Base-by-base conservation (phyloP, 2,888 invertebrate genomes). In the Eremobia ochroleuca region DNA sequence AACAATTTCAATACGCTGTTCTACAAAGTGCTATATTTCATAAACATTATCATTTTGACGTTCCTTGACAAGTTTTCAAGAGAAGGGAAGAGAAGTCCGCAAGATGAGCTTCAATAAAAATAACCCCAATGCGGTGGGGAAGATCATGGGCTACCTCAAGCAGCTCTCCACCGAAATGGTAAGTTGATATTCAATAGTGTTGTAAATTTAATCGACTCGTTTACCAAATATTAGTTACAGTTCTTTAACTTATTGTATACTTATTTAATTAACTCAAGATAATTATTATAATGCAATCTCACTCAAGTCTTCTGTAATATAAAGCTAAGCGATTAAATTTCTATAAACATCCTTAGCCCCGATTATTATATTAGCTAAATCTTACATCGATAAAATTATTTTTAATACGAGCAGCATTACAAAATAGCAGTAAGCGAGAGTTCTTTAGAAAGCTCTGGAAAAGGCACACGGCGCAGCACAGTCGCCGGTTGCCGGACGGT, bases 51-150 rank as follows among this genome's bases (percentile, higher is more conserved):
- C 96, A 96, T 89, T 96, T 95, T 87, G 93, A 94, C 94, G 96
- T 96, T 91, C 95, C 95, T 90, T 95, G 96, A 95, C 90, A 88
- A 87, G 88, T 90, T 87, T 79, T 88, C 83, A 81, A 91, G 85
- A 67, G 75, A 87, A 81, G 65, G 81, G 84, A 83, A 79, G 82
- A 90, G 89, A 92, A 92, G 90, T 85, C 90, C 86, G 90, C 94
- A 96, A 95, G 92, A 97, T 97, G 97, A 97, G 97, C 90, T 97
- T 97, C 91, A 97, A 97, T 90, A 97, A 96, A 93, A 96, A 97
- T 87, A 97, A 96, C 91, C 96, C 97, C 90, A 96, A 96, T 88
- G 92, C 97, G 59, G 91, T 97, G 95, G 97, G 95, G 94, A 97
- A 97, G 91, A 94, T 97, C 85, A 96, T 97, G 96, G 97, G 94